Base-by-base conservation (phyloP, 2,888 invertebrate genomes). In the Hypselothyrea guttata region DNA sequence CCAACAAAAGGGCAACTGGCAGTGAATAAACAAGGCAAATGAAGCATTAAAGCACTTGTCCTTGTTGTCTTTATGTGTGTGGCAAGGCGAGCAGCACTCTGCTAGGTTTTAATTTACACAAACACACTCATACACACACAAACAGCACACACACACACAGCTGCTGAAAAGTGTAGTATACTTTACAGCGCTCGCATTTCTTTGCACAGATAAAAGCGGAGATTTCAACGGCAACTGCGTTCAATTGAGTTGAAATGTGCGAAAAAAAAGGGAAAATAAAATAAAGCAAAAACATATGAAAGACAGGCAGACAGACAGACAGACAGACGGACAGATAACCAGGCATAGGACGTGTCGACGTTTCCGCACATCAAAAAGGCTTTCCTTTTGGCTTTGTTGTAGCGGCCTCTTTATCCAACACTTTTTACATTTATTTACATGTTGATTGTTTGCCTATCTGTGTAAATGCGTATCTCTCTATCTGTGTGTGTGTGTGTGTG, bases 31-130 rank as follows among this genome's bases (percentile, higher is more conserved):
- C 86, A 84, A 75, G 72, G 60, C 87, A 88, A 88, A 88, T 87
- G 87, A 88, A 87, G 86, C 88, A 88, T 88, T 84, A 87, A 86
- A 77, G 75, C 83, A 84, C 84, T 82, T 82, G 84, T 82, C 61
- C 73, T 70, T 76, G 67, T 55, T 79, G 65, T 65, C 65, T 65
- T 56, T 49, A 35, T 64, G 33, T 40, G 62, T 34, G 41, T 37
- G 62, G 34, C 41, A n/a, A 47, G 42, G 58, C n/a, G n/a, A 60
- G 31, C 55, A 28, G 53, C 45, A 53, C 30, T 27, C 47, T 61
- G 73, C 69, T 62, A 64, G 54, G 60, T 71, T 73, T 76, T 71
- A 79, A 78, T 73, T 65, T 61, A 61, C 77, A 38, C 18, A 9
- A 44, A 40, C 28, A 53, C n/a, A 38, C 18, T 7, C 48, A 40